Evolutionary conservation across 2,113 vertebrate genomes (phyloP), one percentile per base, ranked within the genome.

Genomic region (Ceratotherium simum): DNA sequence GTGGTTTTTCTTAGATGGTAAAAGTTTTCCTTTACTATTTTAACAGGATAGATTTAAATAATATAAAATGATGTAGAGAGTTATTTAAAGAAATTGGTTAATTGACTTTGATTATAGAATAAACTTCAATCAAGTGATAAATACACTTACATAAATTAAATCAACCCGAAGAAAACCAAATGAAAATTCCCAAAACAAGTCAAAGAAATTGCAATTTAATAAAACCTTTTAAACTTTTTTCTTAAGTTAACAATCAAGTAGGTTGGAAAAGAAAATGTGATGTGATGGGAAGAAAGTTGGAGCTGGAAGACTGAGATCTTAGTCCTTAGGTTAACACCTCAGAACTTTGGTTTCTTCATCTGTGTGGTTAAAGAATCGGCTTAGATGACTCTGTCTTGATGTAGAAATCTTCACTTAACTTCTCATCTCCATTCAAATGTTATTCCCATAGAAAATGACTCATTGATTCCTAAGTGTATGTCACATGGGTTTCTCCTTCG

Each of bases 381-480:
- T 11, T 21, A 33, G 6, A 7, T 3, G 67, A 29, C 82, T 54
- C 29, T 29, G 27, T 33, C 31, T 27, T 7, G 14, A 51, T 36
- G 0, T 0, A 58, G 25, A 48, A 13, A 33, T 27, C 10, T 17
- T 73, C 56, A 25, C 5, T 17, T 36, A 83, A 4, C 54, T 48
- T 31, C 36, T 21, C 5, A 79, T 20, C 4, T 54, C 21, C 1
- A 1, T 39, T 54, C 58, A 46, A 31, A 54, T 3, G 18, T 6
- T 27, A 9, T 67, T 48, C 18, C 54, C 18, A 31, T 0, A 8
- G 60, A 60, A 29, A 2, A 16, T 0, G 67, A 56, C 3, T n/a
- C 69, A 3, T 0, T 39, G 51, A 69, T 10, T 3, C 17, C 67
- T 29, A 33, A 1, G 4, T 9, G 16, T 33, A 0, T 5, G 1